phyloP scores from a whole-genome alignment of 2,888 invertebrate species.

The Latheticus oryzae region DNA sequence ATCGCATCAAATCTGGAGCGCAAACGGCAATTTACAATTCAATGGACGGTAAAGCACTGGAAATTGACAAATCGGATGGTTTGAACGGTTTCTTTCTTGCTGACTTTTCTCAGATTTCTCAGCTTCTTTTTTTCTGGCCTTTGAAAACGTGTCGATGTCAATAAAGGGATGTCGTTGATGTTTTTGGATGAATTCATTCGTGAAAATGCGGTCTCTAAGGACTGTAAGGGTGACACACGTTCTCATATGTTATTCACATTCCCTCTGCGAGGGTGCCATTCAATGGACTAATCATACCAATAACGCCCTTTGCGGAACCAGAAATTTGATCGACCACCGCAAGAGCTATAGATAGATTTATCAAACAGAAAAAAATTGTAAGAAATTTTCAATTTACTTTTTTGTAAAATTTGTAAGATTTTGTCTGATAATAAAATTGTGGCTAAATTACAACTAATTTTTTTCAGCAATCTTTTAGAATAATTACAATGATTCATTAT shows the following conservation, averaged over 20 bases:
- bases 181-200: conserved; percentile 49
- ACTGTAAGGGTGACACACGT: conserved; percentile 56
- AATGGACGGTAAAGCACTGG: conserved; percentile 41
- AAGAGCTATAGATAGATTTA: no score
- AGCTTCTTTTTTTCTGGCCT: conserved; percentile 14
- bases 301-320: conserved; percentile 42
- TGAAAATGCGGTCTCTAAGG: conserved; percentile 53
- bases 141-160: conserved; percentile 20
- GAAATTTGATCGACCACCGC: conserved; percentile 30
- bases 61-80: conserved; percentile 24
- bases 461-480: no score
- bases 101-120: conserved; percentile 4
- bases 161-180: conserved; percentile 9
- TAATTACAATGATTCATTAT: no score
- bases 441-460: no score
- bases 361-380: no score
- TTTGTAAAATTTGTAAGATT: no score
- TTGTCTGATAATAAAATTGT: no score
- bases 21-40: conserved; percentile 58
- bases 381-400: no score
- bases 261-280: conserved; percentile 51
- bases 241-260: conserved; percentile 51
- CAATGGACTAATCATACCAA: conserved; percentile 55
- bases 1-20: conserved; percentile 55
- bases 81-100: background rate